Evolutionary conservation across 2,113 vertebrate genomes (phyloP), one percentile per base, ranked within the genome.

Genomic region (Agapornis roseicollis): DNA sequence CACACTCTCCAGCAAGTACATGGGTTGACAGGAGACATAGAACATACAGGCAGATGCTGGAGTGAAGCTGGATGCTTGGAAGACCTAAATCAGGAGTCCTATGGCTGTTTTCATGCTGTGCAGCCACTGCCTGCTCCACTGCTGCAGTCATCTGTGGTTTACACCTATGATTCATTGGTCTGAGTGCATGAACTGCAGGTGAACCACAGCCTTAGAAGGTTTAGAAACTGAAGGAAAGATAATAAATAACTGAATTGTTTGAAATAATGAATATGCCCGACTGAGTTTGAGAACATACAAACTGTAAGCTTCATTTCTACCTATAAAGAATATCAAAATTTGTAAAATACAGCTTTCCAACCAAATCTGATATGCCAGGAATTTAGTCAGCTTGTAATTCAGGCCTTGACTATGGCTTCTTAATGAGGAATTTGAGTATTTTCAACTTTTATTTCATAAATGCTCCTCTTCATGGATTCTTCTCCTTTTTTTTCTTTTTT

Each of bases 121-220:
- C 31, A 79, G n/a, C 28, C 29, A 13, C 17, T 55, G 18, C 29
- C 20, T 22, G n/a, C 44, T 70, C 13, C 5, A 27, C n/a, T 23
- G 8, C 35, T 3, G 1, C 1, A 5, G 37, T n/a, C 12, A 2
- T 46, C 53, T 81, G 24, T 0, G 4, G 28, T 56, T 65, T 52
- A 25, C 20, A 20, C 9, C 25, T 41, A 4, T 2, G 24, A 64
- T n/a, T 24, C 19, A 13, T 16, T 27, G 24, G 31, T 35, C 24
- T 13, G 35, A 44, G 15, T 19, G 31, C 1, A 4, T 33, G 44
- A 77, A 66, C 37, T 42, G 31, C 44, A 69, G 25, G 44, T 9
- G 77, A 71, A 82, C 17, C 44, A 44, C 23, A 65, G 44, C n/a
- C 17, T 77, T 4, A 1, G 25, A 41, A 60, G 6, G 9, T 46